Evolutionary conservation across 1,140 invertebrate species (phyloP), one percentile per base, ranked within the genome.

Genomic region (Drosophila eugracilis): DNA sequence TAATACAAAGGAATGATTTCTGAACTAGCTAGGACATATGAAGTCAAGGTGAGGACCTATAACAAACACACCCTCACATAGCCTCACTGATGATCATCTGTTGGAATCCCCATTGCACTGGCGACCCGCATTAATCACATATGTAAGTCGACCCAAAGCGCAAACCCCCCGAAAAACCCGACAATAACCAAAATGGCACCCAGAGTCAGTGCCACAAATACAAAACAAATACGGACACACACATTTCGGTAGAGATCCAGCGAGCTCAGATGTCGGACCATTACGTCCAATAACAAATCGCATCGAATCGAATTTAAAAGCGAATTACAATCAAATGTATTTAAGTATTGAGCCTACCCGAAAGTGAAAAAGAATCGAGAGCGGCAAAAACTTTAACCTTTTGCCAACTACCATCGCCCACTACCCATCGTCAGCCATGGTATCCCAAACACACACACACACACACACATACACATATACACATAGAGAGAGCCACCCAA

Each of bases 311-410:
- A 88, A 88, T 86, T 88, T 86, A 88, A 86, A 86, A 86, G 81
- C 81, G 81, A 75, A 86, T 86, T 88, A 86, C 81, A 88, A 86
- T 86, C 81, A 86, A 86, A 86, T 85, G 81, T 85, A 77, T 88
- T 86, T 86, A 86, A 88, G 83, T 65, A 86, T 62, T 78, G 80
- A 86, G 81, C 83, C 77, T 73, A 71, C 44, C 72, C 34, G 52
- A 63, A 63, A 73, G 57, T 55, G 50, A 44, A 32, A 66, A 50
- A 49, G 28, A 54, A 55, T 63, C 17, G 57, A 32, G 44, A 62
- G 49, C 50, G 41, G 26, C 44, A 32, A 79, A 84, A 84, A 76
- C 67, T 79, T 75, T 67, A 79, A 79, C 78, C 79, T 78, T 50
- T 71, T 9, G 0, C 42, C 58, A 34, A 37, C 3, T 9, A 24